Evolutionary conservation across 2,113 vertebrate species (phyloP), one percentile per base, ranked within the genome.

Genomic region (Percopsis transmontana): DNA sequence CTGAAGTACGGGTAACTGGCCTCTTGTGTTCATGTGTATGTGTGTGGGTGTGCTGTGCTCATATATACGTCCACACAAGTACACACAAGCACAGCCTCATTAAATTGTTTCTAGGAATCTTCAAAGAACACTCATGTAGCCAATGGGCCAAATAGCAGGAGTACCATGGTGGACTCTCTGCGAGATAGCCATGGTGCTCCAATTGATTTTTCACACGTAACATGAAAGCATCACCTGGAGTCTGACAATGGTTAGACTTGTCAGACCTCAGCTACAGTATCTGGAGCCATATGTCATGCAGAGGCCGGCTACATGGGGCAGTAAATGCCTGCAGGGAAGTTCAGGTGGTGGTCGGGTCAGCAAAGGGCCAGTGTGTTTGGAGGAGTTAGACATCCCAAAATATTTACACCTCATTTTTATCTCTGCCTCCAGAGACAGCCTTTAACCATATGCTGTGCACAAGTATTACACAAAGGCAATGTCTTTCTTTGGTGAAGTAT

Each of bases 201-300:
- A 80, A 85, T 80, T 67, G 72, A 87, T 85, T 84, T 65, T 79
- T 58, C 67, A 58, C 39, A 9, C 69, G 62, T 55, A 53, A 76
- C 68, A 76, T 84, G 63, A 84, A 87, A 84, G 74, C 59, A 80
- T 74, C 69, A 86, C 76, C 74, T 73, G 68, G 74, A 69, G 74
- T 74, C 62, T 60, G 61, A 44, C 54, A 64, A 59, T 60, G 38
- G 53, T 63, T 60, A 21, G 70, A 68, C 73, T 66, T 70, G 56
- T 16, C 21, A 55, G 58, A 14, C 53, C 63, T 79, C 21, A 16
- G 57, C 40, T 40, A 38, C 39, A 27, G 54, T 50, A 21, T 56
- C 58, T 65, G 78, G 40, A 15, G 1, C 50, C 54, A 3, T 6
- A 21, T 7, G 44, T 39, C 56, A 21, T 44, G 51, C 70, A 48